Conservation (phyloP, 2,113 vertebrate genomes). For the Toxotes chatareus region DNA sequence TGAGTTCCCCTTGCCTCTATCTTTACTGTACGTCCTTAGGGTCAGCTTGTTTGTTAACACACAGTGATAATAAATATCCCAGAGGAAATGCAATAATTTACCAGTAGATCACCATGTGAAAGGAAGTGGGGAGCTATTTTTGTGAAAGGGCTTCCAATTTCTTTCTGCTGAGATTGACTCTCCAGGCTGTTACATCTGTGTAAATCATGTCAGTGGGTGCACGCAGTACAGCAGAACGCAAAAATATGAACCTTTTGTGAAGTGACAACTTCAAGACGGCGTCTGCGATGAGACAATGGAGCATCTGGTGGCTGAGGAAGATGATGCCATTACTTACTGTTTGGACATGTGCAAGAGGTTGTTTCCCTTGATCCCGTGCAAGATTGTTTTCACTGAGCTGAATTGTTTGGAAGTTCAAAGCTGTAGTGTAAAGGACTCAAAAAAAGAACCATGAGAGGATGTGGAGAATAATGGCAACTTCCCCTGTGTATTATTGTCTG, state of each 20-base stretch:
- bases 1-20: not conserved
- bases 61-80: not conserved
- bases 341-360: slow-evolving; percentile 35
- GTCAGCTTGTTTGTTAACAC: not conserved
- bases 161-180: not conserved
- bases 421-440: slow-evolving; percentile 18
- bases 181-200: not conserved
- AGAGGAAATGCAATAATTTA: slow-evolving; percentile 3
- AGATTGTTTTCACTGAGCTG: slow-evolving; percentile 52
- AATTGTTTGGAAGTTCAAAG: slow-evolving; percentile 68
- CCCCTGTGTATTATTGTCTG: slow-evolving; percentile 67
- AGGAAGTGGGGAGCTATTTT: slow-evolving; percentile 29
- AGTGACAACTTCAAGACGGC: slow-evolving; percentile 15
- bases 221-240: not conserved
- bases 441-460: slow-evolving; percentile 63
- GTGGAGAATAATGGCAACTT: slow-evolving; percentile 73
- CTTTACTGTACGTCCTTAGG: not conserved
- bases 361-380: slow-evolving; percentile 40
- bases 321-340: slow-evolving; percentile 59
- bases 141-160: not conserved
- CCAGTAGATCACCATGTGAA: slow-evolving; percentile 1
- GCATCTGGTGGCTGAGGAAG: slow-evolving; percentile 59
- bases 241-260: slow-evolving; percentile 23
- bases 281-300: slow-evolving; percentile 63
- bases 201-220: slow-evolving; percentile 8